phyloP scores from a whole-genome alignment of 2,888 invertebrate genomes.

The Gisinianus flammeolus region DNA sequence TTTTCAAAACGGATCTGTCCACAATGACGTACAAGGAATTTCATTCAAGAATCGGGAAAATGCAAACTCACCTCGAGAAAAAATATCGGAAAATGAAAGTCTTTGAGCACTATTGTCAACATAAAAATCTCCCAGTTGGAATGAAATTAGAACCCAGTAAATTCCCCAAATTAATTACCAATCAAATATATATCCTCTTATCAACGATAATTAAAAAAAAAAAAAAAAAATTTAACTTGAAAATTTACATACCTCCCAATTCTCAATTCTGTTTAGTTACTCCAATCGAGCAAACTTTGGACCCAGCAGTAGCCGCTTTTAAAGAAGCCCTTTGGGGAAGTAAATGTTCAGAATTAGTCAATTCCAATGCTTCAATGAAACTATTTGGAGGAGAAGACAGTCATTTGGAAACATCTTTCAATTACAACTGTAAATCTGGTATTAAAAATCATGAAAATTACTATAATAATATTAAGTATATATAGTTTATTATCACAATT shows the following conservation, averaged over 20 bases:
- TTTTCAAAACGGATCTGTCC: constrained; percentile 32
- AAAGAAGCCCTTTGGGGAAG: constrained; percentile 18
- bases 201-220: not conserved
- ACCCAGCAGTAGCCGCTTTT: constrained; percentile 17
- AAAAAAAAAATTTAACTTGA: not conserved
- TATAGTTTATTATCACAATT: not conserved
- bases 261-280: constrained; percentile 3
- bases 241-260: not conserved
- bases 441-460: no score
- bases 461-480: no score
- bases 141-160: constrained; percentile 24
- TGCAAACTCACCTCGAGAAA: constrained; percentile 26
- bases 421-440: constrained; percentile 4
- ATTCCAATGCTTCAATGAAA: not conserved
- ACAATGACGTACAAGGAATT: constrained; percentile 35
- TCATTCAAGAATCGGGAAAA: constrained; percentile 3
- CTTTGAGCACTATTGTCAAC: constrained; percentile 30
- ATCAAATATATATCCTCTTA: no score
- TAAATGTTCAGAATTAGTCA: not conserved
- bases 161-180: not conserved
- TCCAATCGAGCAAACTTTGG: constrained; percentile 14
- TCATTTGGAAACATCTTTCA: not conserved
- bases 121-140: constrained; percentile 2
- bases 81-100: constrained; percentile 23
- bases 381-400: not conserved